Evolutionary conservation across 2,113 vertebrate species (phyloP).

Genomic region (Trinectes maculatus): DNA sequence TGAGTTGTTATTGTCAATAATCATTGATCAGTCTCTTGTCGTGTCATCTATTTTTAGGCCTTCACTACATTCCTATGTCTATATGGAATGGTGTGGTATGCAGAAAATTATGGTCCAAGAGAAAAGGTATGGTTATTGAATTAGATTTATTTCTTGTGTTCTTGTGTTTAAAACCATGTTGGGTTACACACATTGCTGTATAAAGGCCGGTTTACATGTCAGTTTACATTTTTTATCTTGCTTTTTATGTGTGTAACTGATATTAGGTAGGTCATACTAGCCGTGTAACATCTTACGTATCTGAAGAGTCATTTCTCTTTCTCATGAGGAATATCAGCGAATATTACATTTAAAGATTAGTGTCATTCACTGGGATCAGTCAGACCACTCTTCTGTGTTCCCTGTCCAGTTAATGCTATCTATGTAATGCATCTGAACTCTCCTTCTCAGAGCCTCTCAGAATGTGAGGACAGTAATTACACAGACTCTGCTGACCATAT

Average conservation of each 20-base stretch:
- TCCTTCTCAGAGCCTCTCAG: conserved; percentile 73
- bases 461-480: conserved; percentile 80
- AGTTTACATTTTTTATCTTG: too few species aligned
- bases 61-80: conserved; percentile 96
- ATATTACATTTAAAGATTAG: background rate
- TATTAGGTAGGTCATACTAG: background rate
- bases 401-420: conserved; percentile 22
- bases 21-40: background rate
- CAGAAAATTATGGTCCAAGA: conserved; percentile 89
- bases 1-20: background rate
- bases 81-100: conserved; percentile 95
- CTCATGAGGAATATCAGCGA: background rate
- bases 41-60: conserved; percentile 81
- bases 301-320: background rate
- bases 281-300: background rate
- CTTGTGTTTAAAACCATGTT: background rate
- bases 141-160: background rate
- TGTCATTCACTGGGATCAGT: background rate
- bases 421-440: conserved; percentile 20
- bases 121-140: conserved; percentile 84
- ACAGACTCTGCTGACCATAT: conserved; percentile 57
- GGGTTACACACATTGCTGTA: background rate
- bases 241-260: background rate
- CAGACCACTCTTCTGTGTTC: conserved; percentile 7
- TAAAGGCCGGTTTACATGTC: too few species aligned